phyloP scores from a whole-genome alignment of 1,140 invertebrate genomes.

The Argopecten irradians region DNA sequence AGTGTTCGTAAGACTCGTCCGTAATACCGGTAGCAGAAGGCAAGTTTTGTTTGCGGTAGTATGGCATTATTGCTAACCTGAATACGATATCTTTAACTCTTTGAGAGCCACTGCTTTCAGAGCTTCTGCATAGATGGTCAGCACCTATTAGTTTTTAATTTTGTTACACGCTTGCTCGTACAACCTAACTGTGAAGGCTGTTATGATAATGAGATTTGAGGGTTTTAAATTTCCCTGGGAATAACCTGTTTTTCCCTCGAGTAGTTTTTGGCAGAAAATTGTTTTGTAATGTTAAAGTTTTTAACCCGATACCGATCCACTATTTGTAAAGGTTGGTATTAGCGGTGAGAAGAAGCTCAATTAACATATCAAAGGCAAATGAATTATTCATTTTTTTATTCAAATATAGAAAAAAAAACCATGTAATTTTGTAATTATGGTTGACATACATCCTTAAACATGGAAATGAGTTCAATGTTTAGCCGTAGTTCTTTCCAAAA shows the following conservation, averaged over 20 bases:
- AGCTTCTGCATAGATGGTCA: background rate
- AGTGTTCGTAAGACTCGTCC: too few species aligned
- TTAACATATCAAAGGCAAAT: background rate
- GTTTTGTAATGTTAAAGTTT: background rate
- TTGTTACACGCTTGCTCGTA: background rate
- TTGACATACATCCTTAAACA: background rate
- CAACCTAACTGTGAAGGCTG: background rate
- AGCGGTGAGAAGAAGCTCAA: background rate
- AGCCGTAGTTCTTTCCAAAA: background rate
- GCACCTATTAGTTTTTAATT: background rate
- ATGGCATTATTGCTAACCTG: background rate
- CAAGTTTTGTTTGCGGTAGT: background rate
- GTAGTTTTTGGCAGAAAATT: conserved; percentile 22
- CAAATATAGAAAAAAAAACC: background rate
- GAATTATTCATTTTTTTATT: background rate
- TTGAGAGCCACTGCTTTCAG: background rate
- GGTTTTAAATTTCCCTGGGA: conserved; percentile 12
- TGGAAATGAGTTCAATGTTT: background rate
- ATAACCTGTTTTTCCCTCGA: background rate
- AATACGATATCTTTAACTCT: background rate
- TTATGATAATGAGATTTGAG: conserved; percentile 13
- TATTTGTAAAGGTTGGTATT: background rate
- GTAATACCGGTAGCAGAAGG: background rate
- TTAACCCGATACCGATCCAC: background rate
- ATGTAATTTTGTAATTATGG: background rate